Conservation (phyloP, 2,888 invertebrate species). For the Mesorhabditis spiculigera region DNA sequence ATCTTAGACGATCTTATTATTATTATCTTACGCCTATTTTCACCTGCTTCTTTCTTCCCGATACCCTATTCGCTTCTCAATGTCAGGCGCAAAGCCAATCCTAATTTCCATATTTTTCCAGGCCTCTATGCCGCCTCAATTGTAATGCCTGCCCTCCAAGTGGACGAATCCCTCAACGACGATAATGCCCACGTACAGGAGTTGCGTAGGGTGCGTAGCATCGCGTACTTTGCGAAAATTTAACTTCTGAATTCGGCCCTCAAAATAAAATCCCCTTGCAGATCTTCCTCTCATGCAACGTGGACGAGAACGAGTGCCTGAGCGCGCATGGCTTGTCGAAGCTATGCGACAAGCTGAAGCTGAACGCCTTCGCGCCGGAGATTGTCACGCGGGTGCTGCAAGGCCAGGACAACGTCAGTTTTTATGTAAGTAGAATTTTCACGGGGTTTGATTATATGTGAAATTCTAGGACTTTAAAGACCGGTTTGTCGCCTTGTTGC, state of each 20-base stretch:
- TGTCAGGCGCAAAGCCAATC: too few relatives aligned
- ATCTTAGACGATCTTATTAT: too few relatives aligned
- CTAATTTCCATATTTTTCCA: too few relatives aligned
- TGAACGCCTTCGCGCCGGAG: constrained; percentile 30
- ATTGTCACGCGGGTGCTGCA: constrained; percentile 32
- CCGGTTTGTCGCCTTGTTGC: constrained; percentile 38
- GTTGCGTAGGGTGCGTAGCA: constrained; percentile 32
- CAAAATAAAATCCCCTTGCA: constrained; percentile 17
- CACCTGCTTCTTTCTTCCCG: too few relatives aligned
- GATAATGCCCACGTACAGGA: constrained; percentile 45
- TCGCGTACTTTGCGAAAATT: background rate
- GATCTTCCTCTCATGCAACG: constrained; percentile 39
- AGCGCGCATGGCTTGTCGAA: constrained; percentile 25
- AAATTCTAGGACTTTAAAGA: constrained; percentile 40
- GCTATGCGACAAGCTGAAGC: constrained; percentile 35
- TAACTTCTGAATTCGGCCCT: background rate
- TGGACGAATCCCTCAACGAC: constrained; percentile 30
- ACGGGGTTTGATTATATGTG: background rate
- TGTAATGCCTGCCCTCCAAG: background rate
- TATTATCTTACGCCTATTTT: too few relatives aligned
- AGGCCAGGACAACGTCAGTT: constrained; percentile 29
- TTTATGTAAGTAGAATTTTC: constrained; percentile 21
- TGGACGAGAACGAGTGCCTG: constrained; percentile 31
- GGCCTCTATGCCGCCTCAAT: background rate
- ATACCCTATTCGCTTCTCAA: too few relatives aligned